These are phyloP conservation scores for Coptodon bakossiorum DNA, from an alignment of 2,113 vertebrate genomes.

Conservation along the genomic window DNA sequence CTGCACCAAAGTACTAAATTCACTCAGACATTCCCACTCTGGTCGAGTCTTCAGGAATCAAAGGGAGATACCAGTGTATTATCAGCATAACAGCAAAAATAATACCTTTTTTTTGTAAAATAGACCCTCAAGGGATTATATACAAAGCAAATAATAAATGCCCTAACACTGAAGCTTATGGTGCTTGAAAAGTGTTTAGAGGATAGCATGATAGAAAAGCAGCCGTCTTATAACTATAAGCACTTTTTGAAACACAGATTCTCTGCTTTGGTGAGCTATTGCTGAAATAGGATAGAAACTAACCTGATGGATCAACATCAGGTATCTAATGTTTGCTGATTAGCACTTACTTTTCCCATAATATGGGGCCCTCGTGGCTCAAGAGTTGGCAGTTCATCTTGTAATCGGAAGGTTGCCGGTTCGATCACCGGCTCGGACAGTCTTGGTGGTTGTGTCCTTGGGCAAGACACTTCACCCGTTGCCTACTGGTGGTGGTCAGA, in stretches of 20 bases:
- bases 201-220: neutral
- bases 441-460: neutral
- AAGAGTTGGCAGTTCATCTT: neutral
- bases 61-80: neutral
- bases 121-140: neutral
- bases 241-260: neutral
- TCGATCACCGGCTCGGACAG: fast-evolving
- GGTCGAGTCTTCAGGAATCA: neutral
- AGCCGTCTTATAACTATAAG: neutral
- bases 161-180: neutral
- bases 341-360: neutral
- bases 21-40: neutral
- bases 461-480: neutral
- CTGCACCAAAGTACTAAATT: neutral
- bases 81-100: neutral
- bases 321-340: neutral
- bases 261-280: neutral
- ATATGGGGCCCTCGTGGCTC: fast-evolving
- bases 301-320: neutral
- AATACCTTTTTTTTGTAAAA: neutral
- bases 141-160: neutral
- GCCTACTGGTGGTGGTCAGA: neutral
- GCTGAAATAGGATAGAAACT: fast-evolving
- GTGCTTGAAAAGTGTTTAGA: neutral
- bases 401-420: fast-evolving